A percentile compares a stretch with the other conserved stretches of the same genome.
These are phyloP conservation scores for Astreopora myriophthalma DNA, from an alignment of 64 coral and sea anemone genomes.

Conservation along the genomic window DNA sequence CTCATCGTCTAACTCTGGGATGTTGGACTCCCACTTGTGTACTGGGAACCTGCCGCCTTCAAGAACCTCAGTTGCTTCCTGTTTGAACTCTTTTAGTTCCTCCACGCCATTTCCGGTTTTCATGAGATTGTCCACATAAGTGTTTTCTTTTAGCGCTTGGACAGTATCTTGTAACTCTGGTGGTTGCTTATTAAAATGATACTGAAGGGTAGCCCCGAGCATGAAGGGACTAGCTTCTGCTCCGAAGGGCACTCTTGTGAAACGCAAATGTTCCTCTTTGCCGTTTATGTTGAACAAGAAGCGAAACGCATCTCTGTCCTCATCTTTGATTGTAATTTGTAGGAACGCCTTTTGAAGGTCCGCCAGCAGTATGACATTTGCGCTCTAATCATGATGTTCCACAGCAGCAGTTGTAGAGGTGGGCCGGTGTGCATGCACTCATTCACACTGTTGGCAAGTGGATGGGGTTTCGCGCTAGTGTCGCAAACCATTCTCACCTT, in stretches of 20 bases:
- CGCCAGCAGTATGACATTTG: neutral
- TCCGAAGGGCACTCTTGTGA: slow-evolving; percentile 28
- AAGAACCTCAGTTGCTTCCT: neutral
- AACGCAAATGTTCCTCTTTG: slow-evolving; percentile 26
- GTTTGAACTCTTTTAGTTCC: neutral
- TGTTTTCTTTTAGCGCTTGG: slow-evolving; percentile 8
- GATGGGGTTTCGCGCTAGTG: slow-evolving; percentile 32
- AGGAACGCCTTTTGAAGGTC: slow-evolving; percentile 9
- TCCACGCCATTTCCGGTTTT: neutral
- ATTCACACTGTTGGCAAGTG: slow-evolving; percentile 27
- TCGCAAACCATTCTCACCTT: slow-evolving; percentile 67
- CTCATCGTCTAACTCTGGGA: neutral
- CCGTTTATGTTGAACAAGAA: slow-evolving; percentile 37
- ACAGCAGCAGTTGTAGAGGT: slow-evolving; percentile 41
- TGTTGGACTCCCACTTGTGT: slow-evolving; percentile 1
- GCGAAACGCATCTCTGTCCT: slow-evolving; percentile 24
- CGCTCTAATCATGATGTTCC: slow-evolving; percentile 25
- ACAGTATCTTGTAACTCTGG: neutral
- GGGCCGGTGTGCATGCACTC: slow-evolving; percentile 59
- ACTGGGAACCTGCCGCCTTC: neutral
- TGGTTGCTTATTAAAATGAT: neutral
- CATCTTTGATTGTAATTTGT: neutral
- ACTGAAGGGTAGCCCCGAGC: slow-evolving; percentile 7
- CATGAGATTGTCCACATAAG: slow-evolving; percentile 29
- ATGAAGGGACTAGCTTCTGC: neutral